A percentile compares a stretch with the other conserved stretches of the same genome.
These are phyloP conservation scores for Triplophysa dalaica DNA, from an alignment of 2,113 vertebrate genomes.

Conservation along the genomic window DNA sequence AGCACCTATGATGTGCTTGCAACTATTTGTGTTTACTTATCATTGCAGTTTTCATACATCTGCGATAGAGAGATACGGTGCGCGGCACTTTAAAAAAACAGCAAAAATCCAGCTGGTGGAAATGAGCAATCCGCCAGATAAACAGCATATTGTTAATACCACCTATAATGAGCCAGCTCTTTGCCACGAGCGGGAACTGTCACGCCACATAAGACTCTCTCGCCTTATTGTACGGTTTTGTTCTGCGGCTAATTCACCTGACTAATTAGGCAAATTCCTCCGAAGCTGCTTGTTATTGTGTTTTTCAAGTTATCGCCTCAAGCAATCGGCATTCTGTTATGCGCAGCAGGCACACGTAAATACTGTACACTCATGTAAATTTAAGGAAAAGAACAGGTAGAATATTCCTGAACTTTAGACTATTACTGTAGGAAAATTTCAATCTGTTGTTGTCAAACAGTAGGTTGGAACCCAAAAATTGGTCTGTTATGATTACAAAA, in stretches of 20 bases:
- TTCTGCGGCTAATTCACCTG: conserved; percentile 14
- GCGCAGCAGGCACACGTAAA: background rate
- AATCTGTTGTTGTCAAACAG: no score
- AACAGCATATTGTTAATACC: conserved; percentile 24
- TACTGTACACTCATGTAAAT: background rate
- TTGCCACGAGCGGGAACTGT: background rate
- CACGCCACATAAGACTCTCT: conserved; percentile 2
- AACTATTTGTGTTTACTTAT: conserved; percentile 24
- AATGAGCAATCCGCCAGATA: conserved; percentile 31
- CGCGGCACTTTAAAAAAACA: background rate
- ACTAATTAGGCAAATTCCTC: background rate
- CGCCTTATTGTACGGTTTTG: conserved; percentile 5
- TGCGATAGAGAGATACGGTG: background rate
- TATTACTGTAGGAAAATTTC: background rate
- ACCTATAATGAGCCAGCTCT: background rate
- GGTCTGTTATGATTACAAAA: no score
- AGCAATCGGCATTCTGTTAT: conserved; percentile 11
- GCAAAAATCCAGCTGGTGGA: conserved; percentile 3
- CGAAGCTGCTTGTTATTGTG: background rate
- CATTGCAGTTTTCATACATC: conserved; percentile 16
- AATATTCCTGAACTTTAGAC: background rate
- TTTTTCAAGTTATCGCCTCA: no score
- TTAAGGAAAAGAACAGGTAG: background rate
- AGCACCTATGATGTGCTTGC: conserved; percentile 20
- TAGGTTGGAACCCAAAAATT: no score